phyloP scores from a whole-genome alignment of 2,888 invertebrate genomes.

The Drosophila longiperda region DNA sequence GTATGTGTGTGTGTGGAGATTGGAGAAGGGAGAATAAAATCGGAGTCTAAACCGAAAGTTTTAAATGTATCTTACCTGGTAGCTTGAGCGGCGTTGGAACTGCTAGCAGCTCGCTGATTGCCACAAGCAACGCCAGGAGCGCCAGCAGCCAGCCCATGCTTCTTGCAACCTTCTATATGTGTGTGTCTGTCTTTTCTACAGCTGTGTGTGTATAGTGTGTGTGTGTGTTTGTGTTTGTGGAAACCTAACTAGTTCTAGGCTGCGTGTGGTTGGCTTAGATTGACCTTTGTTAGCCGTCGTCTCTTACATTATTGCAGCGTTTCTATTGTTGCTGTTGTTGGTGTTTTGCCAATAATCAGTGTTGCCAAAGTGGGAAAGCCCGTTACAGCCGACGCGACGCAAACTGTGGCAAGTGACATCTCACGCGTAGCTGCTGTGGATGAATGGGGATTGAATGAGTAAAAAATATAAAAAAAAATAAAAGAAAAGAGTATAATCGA shows the following conservation, averaged over 20 bases:
- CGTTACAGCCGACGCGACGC: constrained; percentile 44
- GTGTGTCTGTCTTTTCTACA: constrained; percentile 19
- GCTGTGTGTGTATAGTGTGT: constrained; percentile 27
- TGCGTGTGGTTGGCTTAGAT: constrained; percentile 60
- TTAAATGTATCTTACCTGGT: constrained; percentile 79
- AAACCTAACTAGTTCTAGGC: constrained; percentile 78
- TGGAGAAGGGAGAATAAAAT: background rate
- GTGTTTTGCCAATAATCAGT: constrained; percentile 37
- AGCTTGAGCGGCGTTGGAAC: constrained; percentile 84
- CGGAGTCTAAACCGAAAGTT: constrained; percentile 6
- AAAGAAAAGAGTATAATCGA: constrained; percentile 25
- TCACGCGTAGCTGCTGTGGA: constrained; percentile 57
- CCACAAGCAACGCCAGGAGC: constrained; percentile 83
- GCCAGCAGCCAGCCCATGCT: constrained; percentile 85
- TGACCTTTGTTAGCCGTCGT: constrained; percentile 64
- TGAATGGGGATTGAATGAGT: constrained; percentile 59
- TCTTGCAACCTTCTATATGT: constrained; percentile 38
- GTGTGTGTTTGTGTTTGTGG: constrained; percentile 48
- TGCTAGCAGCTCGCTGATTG: constrained; percentile 83
- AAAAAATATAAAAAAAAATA: no score
- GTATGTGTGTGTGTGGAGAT: background rate
- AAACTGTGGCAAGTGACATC: constrained; percentile 56
- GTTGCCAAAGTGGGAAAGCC: constrained; percentile 51
- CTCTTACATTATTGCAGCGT: constrained; percentile 72
- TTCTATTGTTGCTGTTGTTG: constrained; percentile 21